Evolutionary conservation across 2,797 vertebrate species (phyloP).

Genomic region (Carapus acus): DNA sequence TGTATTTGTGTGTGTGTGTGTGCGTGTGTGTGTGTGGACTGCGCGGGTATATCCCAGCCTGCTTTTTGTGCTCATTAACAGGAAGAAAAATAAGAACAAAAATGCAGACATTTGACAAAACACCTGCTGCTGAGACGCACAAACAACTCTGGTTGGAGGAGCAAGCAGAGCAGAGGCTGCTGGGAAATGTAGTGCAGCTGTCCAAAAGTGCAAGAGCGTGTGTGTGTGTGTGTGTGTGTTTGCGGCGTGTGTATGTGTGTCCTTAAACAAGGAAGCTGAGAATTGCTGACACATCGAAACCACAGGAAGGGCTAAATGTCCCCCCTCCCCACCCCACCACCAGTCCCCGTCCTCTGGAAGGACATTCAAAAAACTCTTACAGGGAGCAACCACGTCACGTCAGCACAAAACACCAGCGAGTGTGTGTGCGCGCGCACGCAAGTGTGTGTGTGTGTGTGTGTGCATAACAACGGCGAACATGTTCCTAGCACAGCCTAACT

Average conservation of each 20-base stretch:
- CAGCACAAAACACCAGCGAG: conserved; percentile 49
- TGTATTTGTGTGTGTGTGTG: conserved; percentile 13
- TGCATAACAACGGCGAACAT: conserved; percentile 73
- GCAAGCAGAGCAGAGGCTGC: conserved; percentile 11
- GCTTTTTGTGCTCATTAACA: conserved; percentile 8
- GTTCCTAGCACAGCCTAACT: conserved; percentile 66
- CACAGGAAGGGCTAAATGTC: conserved; percentile 28
- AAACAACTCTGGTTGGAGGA: conserved; percentile 28
- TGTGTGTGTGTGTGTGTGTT: too few species aligned
- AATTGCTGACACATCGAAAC: conserved; percentile 36
- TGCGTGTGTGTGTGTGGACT: conserved; percentile 4
- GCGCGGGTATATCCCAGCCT: conserved; percentile 6
- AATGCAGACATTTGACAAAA: conserved; percentile 21
- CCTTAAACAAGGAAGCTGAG: conserved; percentile 24
- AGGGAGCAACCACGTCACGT: conserved; percentile 44
- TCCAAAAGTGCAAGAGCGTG: too few species aligned
- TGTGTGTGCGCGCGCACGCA: conserved; percentile 14
- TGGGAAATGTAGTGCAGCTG: conserved; percentile 56
- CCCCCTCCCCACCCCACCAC: too few species aligned
- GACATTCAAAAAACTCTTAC: conserved; percentile 40
- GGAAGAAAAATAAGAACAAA: conserved; percentile 11
- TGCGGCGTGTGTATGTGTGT: neutral
- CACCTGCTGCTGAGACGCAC: conserved; percentile 43
- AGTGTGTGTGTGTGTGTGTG: conserved; percentile 28
- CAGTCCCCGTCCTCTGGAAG: conserved; percentile 8